Conservation (phyloP, 2,797 vertebrate species). For the Myiotriccus ornatus region DNA sequence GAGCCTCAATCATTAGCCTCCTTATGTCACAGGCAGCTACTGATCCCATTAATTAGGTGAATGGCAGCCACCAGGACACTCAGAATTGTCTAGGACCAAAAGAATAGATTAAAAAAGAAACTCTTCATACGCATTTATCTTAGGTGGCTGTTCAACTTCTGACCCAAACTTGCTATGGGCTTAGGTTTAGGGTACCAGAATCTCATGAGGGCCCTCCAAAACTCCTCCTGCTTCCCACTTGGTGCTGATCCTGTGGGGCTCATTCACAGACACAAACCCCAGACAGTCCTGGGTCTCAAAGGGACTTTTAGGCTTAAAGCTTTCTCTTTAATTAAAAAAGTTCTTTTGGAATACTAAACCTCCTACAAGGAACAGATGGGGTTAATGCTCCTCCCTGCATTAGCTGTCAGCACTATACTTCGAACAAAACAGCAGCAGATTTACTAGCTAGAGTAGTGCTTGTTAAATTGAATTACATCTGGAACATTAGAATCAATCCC, state of each 20-base stretch:
- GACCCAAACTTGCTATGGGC: not conserved
- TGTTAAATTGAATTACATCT: conserved; percentile 12
- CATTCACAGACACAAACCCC: not conserved
- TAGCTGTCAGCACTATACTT: conserved; percentile 4
- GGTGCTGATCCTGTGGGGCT: not conserved
- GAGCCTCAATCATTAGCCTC: not conserved
- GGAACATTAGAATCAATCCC: not conserved
- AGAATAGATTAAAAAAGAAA: not conserved
- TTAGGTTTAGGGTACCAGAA: not conserved
- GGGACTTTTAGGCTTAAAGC: not conserved
- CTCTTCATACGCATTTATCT: not conserved
- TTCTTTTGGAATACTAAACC: not conserved
- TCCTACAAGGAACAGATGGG: not conserved
- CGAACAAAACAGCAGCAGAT: conserved; percentile 11
- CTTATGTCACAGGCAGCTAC: not conserved
- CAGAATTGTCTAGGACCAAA: not conserved
- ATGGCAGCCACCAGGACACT: not conserved
- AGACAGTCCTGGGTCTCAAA: not conserved
- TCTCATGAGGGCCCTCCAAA: not conserved
- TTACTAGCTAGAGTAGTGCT: not conserved
- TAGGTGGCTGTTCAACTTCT: not conserved
- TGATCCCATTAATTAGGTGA: not conserved
- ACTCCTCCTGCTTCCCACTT: not conserved
- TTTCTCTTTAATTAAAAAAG: not conserved
- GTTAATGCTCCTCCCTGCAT: conserved; percentile 33